Base-by-base conservation (phyloP, 92 coral and sea anemone genomes). In the Paramuricea clavata region DNA sequence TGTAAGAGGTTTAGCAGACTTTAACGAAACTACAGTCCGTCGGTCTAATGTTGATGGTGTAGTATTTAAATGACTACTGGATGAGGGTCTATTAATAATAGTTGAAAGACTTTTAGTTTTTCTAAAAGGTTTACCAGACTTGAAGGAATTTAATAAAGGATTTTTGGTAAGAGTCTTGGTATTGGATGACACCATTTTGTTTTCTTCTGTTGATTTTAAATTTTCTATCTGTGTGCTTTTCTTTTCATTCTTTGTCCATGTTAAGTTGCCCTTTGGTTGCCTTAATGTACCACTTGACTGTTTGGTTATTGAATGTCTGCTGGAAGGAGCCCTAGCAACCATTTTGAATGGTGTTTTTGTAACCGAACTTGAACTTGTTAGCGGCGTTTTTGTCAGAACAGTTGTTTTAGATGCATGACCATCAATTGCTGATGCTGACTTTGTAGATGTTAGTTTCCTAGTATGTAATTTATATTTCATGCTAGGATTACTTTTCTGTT, bases 201-300 rank as follows among this genome's bases (percentile, higher is more conserved):
- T 28, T 2, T 28, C 41, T 28, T 19, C 2, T 30, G 36, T 6
- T 27, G 39, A 27, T 65, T 25, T 65, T 16, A 19, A 65, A 65
- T 6, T 39, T 2, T 65, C 16, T 13, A 26, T 10, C 27, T 19
- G 23, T 21, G 54, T 6, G 13, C 17, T 5, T 47, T 1, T 60
- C 16, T 15, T 74, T 44, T 23, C 60, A 47, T 44, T 74, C n/a
- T 74, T 74, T 28, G 36, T 10, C 81, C 81, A 74, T 27, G 44
- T 41, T 22, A 5, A 49, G 21, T 74, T 74, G n/a, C 81, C 13
- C 5, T 25, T 44, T 41, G 62, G 35, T 74, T 43, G 76, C 25
- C 49, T 33, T 15, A 23, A 32, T 22, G 41, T 33, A 36, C 16
- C 34, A n/a, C n/a, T n/a, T 3, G 2, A 0, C 26, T 56, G 21